Evolutionary conservation across 2,888 invertebrate species (phyloP).

Genomic region (Scelioninae gen. 1): DNA sequence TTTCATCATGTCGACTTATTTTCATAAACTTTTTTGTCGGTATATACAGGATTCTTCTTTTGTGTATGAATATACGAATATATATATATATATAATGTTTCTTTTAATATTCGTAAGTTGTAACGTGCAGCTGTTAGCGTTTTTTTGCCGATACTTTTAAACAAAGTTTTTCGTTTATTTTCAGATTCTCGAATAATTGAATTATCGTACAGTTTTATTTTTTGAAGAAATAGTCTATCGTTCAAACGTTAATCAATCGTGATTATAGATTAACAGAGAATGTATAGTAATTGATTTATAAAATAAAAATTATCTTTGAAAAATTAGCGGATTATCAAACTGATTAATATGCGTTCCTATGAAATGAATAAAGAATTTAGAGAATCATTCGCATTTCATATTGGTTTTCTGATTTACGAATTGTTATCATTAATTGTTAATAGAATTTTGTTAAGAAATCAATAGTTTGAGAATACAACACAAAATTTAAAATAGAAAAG

Average conservation of each 20-base stretch:
- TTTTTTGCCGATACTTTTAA: not conserved
- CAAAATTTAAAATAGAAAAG: too few relatives aligned
- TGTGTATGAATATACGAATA: slow-evolving; percentile 12
- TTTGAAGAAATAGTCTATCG: slow-evolving; percentile 17
- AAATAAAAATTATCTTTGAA: slow-evolving; percentile 11
- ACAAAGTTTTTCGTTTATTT: slow-evolving; percentile 23
- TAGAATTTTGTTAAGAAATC: too few relatives aligned
- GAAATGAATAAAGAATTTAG: too few relatives aligned
- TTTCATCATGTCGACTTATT: slow-evolving; percentile 9
- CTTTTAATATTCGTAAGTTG: slow-evolving; percentile 12
- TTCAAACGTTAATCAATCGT: slow-evolving; percentile 16
- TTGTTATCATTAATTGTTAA: too few relatives aligned
- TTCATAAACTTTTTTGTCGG: not conserved
- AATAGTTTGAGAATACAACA: too few relatives aligned
- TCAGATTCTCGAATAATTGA: slow-evolving; percentile 34
- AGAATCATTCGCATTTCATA: too few relatives aligned
- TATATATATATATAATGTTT: slow-evolving; percentile 4
- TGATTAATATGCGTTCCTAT: too few relatives aligned
- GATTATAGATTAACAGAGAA: slow-evolving; percentile 14
- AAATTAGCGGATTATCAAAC: too few relatives aligned
- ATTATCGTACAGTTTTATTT: slow-evolving; percentile 26
- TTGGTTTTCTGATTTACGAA: too few relatives aligned
- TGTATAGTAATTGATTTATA: slow-evolving; percentile 15
- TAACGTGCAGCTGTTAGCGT: not conserved
- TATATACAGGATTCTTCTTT: not conserved